Conservation (phyloP, 2,797 vertebrate species). For the Syngnathus acus region DNA sequence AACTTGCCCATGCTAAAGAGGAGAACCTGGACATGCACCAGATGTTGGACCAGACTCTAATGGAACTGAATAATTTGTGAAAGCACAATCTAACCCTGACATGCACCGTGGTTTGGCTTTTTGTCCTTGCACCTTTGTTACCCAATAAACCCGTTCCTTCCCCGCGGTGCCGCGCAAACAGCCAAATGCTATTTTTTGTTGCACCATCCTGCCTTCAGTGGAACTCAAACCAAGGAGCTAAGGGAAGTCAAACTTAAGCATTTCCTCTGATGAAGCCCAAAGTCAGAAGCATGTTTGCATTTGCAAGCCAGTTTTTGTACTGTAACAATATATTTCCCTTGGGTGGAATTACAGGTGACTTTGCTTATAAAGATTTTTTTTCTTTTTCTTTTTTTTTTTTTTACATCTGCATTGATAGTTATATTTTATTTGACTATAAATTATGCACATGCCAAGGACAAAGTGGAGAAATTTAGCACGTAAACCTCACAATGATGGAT, state of each 20-base stretch:
- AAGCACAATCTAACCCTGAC: conserved; percentile 65
- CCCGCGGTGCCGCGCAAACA: conserved; percentile 44
- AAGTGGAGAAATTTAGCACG: conserved; percentile 61
- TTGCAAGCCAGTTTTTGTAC: conserved; percentile 38
- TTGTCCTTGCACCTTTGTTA: conserved; percentile 84
- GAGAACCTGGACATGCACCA: conserved; percentile 99
- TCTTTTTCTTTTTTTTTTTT: conserved; percentile 48
- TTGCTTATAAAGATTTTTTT: conserved; percentile 47
- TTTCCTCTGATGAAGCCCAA: conserved; percentile 44
- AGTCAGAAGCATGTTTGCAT: conserved; percentile 41
- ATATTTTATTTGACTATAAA: conserved; percentile 44
- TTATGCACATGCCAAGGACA: conserved; percentile 60
- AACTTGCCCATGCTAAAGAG: conserved; percentile 98
- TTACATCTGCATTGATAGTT: conserved; percentile 30
- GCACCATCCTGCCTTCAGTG: conserved; percentile 52
- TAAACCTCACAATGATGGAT: conserved; percentile 28
- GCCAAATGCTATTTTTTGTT: conserved; percentile 45
- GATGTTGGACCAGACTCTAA: conserved; percentile 99
- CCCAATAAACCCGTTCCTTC: conserved; percentile 54
- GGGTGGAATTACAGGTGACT: conserved; percentile 45
- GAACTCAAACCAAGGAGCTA: conserved; percentile 44
- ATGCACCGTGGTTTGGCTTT: conserved; percentile 58
- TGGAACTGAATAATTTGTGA: conserved; percentile 99
- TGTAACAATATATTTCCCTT: conserved; percentile 36
- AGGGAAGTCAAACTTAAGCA: conserved; percentile 36